Conservation (phyloP, 1,140 invertebrate species). For the Cecropterus lyciades region DNA sequence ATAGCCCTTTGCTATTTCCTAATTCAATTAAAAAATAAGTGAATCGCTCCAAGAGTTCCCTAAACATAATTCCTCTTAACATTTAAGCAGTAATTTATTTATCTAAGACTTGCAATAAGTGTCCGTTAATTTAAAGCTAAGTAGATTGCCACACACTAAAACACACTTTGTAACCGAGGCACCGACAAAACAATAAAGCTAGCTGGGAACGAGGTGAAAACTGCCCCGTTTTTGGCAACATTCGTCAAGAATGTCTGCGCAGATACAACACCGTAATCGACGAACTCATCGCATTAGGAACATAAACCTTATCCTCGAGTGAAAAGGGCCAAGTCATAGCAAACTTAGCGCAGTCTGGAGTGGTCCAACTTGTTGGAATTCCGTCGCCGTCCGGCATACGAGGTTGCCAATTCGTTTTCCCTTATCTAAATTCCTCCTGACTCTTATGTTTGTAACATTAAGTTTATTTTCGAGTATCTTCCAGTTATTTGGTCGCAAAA, state of each 20-base stretch:
- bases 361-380: conserved; percentile 80
- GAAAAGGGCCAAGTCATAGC: conserved; percentile 44
- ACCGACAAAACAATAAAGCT: conserved; percentile 71
- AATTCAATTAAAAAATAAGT: too few species aligned
- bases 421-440: conserved; percentile 41
- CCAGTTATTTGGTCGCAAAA: conserved; percentile 38
- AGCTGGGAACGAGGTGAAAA: conserved; percentile 72
- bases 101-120: neutral
- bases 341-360: conserved; percentile 52
- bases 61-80: too few species aligned
- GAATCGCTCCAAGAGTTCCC: too few species aligned
- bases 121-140: conserved; percentile 12
- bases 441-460: conserved; percentile 52
- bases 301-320: conserved; percentile 50
- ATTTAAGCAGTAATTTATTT: neutral
- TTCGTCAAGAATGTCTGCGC: conserved; percentile 76
- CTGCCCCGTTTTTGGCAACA: conserved; percentile 76
- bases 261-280: conserved; percentile 53
- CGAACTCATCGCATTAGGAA: conserved; percentile 40
- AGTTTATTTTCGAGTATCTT: conserved; percentile 53
- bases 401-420: conserved; percentile 60
- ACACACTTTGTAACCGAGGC: conserved; percentile 42
- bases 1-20: too few species aligned
- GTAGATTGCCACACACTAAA: conserved; percentile 30
- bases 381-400: conserved; percentile 66